These are phyloP conservation scores for Drosophila kokeensis DNA, from an alignment of 2,888 invertebrate genomes.

Conservation along the genomic window DNA sequence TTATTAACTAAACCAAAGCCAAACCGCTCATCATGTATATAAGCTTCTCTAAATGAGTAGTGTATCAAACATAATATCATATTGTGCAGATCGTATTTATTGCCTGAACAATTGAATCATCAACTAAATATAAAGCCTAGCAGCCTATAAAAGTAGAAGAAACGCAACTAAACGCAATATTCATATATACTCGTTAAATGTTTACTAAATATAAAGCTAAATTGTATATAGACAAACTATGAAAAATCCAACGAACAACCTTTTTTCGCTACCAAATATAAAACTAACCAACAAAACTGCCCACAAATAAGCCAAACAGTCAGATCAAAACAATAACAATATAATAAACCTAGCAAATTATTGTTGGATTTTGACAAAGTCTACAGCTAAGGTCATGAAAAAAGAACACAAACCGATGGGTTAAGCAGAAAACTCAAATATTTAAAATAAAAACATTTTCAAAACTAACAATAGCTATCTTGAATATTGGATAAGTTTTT, in stretches of 20 bases:
- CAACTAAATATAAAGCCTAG: slow-evolving; percentile 52
- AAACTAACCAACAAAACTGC: slow-evolving; percentile 32
- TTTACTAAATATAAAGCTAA: slow-evolving; percentile 54
- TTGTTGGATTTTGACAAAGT: slow-evolving; percentile 8
- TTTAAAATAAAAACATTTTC: not conserved
- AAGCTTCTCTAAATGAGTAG: slow-evolving; percentile 71
- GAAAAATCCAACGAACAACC: slow-evolving; percentile 75
- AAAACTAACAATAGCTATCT: not conserved
- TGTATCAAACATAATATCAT: slow-evolving; percentile 56
- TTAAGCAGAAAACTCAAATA: not conserved
- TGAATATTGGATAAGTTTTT: not conserved
- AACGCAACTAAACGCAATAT: slow-evolving; percentile 48
- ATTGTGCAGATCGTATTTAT: slow-evolving; percentile 43
- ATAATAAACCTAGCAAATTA: slow-evolving; percentile 13
- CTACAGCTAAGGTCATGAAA: slow-evolving; percentile 35
- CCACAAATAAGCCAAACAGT: slow-evolving; percentile 47
- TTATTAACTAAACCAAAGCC: slow-evolving; percentile 42
- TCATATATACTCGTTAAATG: slow-evolving; percentile 45
- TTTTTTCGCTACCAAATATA: slow-evolving; percentile 75
- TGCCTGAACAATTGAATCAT: slow-evolving; percentile 54
- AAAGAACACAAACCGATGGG: not conserved
- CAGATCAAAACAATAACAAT: slow-evolving; percentile 45
- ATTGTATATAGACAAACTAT: slow-evolving; percentile 71
- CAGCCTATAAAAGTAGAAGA: slow-evolving; percentile 59
- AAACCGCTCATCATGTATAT: slow-evolving; percentile 71